Percentiles rank a stretch among this genome's conserved stretches.
These are phyloP conservation scores for Zaprionus gabonicus DNA, from an alignment of 1,140 invertebrate genomes.

Conservation along the genomic window DNA sequence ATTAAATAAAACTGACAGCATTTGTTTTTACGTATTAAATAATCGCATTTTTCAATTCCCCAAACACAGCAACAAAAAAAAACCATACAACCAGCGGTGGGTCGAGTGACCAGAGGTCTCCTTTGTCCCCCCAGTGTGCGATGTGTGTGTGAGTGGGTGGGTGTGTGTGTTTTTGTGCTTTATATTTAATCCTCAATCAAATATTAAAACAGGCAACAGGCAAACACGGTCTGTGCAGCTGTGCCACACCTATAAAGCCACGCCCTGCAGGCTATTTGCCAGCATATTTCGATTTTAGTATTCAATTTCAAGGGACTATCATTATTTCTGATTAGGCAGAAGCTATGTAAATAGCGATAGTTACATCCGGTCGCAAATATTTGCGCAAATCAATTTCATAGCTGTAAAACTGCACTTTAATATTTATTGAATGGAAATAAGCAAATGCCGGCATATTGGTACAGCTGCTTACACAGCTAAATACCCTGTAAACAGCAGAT, in stretches of 20 bases:
- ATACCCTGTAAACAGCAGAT: background rate
- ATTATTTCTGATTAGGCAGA: slow-evolving; percentile 45
- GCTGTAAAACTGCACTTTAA: slow-evolving; percentile 31
- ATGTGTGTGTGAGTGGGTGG: slow-evolving; percentile 4
- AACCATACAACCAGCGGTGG: slow-evolving; percentile 8
- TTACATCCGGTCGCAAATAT: slow-evolving; percentile 18
- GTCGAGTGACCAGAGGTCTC: background rate
- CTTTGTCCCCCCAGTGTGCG: background rate
- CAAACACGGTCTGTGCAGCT: background rate
- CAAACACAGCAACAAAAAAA: slow-evolving; percentile 16
- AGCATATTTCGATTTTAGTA: background rate
- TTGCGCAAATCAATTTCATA: slow-evolving; percentile 17
- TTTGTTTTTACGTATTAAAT: background rate
- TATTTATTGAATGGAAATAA: slow-evolving; percentile 47
- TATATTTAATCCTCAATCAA: slow-evolving; percentile 41
- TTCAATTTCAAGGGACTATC: slow-evolving; percentile 28
- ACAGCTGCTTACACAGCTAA: background rate
- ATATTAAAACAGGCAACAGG: slow-evolving; percentile 25
- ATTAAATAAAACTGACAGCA: slow-evolving; percentile 8
- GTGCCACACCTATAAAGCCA: background rate
- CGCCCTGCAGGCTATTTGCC: background rate
- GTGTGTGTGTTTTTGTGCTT: slow-evolving; percentile 13
- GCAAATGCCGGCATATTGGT: slow-evolving; percentile 11
- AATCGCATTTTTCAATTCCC: slow-evolving; percentile 2
- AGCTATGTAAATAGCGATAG: slow-evolving; percentile 20